Evolutionary conservation across 2,888 invertebrate species (phyloP).

Genomic region (Drosophila helvetica): DNA sequence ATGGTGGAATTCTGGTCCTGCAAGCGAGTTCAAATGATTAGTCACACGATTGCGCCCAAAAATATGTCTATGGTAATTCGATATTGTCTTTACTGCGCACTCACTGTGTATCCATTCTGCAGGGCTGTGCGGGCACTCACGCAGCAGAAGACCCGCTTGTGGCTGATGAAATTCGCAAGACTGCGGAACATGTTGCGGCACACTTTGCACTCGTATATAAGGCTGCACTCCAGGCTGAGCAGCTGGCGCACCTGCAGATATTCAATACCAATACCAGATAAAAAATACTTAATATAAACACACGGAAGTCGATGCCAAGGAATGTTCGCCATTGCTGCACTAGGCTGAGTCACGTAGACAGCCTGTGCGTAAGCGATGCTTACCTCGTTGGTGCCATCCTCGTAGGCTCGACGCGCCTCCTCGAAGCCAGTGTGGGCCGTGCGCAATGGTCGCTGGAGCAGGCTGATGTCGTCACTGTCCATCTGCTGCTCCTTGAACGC

Average conservation of each 20-base stretch:
- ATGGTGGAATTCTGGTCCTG: conserved; percentile 70
- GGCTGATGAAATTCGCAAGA: conserved; percentile 93
- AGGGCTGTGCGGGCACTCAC: conserved; percentile 58
- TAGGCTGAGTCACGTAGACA: conserved; percentile 67
- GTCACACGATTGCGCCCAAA: not conserved
- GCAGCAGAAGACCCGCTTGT: conserved; percentile 93
- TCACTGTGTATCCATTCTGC: conserved; percentile 71
- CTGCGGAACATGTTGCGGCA: conserved; percentile 94
- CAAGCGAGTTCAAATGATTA: conserved; percentile 9
- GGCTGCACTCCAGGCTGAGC: conserved; percentile 92
- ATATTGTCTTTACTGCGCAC: conserved; percentile 62
- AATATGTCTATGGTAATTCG: not conserved
- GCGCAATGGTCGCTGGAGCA: conserved; percentile 87
- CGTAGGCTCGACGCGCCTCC: conserved; percentile 89
- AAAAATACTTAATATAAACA: conserved; percentile 32
- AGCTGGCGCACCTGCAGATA: conserved; percentile 88
- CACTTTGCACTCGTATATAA: conserved; percentile 94
- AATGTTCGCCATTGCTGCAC: conserved; percentile 57
- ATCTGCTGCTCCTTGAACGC: conserved; percentile 51
- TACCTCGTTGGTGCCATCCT: conserved; percentile 91
- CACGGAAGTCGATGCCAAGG: conserved; percentile 14
- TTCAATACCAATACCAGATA: not conserved
- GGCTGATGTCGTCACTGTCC: conserved; percentile 86
- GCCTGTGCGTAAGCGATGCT: conserved; percentile 61
- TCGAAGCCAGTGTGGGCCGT: conserved; percentile 89